These are phyloP conservation scores for Teleogryllus oceanicus DNA, from an alignment of 2,888 invertebrate species.

Conservation along the genomic window DNA sequence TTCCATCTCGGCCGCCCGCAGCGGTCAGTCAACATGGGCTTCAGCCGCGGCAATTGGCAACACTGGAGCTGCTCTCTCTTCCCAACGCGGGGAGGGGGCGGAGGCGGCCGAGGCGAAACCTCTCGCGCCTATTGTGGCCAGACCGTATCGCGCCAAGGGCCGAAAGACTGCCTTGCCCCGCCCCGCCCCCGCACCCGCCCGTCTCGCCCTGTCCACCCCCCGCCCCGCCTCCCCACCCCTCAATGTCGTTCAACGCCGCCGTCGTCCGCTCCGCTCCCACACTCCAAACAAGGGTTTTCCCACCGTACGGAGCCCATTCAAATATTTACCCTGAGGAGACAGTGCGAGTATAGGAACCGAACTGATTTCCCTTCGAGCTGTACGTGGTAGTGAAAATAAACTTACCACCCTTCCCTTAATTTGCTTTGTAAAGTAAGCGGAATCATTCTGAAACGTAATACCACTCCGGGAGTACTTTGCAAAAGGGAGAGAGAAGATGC, in stretches of 20 bases:
- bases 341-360: neutral
- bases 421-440: slow-evolving; percentile 5
- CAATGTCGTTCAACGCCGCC: neutral
- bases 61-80: too few species aligned
- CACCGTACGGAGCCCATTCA: neutral
- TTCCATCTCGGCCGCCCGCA: too few species aligned
- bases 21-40: too few species aligned
- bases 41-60: too few species aligned
- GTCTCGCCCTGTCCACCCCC: neutral
- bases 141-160: neutral
- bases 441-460: neutral
- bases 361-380: neutral
- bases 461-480: neutral
- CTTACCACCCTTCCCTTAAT: slow-evolving; percentile 1
- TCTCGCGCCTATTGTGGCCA: neutral
- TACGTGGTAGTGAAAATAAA: neutral
- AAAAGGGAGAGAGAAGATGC: neutral
- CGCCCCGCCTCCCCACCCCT: neutral
- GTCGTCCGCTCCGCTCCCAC: neutral
- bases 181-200: neutral
- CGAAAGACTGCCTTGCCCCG: neutral
- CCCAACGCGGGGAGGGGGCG: neutral
- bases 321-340: neutral
- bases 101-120: neutral
- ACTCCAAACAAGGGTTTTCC: neutral